Evolutionary conservation across 2,797 vertebrate species (phyloP), one percentile per base, ranked within the genome.

Genomic region (Botia almorhae): DNA sequence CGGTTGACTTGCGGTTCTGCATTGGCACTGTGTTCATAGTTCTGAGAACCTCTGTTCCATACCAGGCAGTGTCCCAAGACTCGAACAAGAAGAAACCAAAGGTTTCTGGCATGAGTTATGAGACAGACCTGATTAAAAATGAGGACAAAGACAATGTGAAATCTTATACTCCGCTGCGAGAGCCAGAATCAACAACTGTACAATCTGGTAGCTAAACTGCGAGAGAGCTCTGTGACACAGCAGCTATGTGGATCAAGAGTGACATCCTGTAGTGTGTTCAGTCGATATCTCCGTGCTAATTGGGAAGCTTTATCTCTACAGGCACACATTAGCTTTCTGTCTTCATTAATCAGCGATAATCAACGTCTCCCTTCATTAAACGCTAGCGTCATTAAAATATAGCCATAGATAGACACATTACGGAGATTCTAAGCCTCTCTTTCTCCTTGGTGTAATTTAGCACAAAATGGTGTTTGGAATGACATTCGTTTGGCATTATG

Each of bases 111-210:
- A 77, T 29, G 19, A 63, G 67, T 36, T 77, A 74, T 17, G 68
- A 74, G 64, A 78, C 51, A 74, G 69, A 76, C 50, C 75, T 55
- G 82, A 78, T 84, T 68, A 69, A 75, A 77, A 81, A 80, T 61
- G 76, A 82, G 85, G 82, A 80, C 82, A 86, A 80, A 82, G 82
- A 86, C 58, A 77, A 77, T 77, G 69, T 61, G 76, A 83, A 83
- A 76, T 74, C 64, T 74, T 84, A 71, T 19, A 61, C 82, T 77
- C 29, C 39, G 29, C 55, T 21, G 70, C 43, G 14, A 26, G 23
- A 80, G 82, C 85, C 85, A 86, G 77, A 83, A 77, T 74, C 80
- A 82, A 81, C 83, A 82, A 82, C 70, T 36, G 53, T 50, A 56
- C 50, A 69, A 63, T 78, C 77, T 76, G 63, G 69, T 76, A 74